phyloP scores from a whole-genome alignment of 1,140 invertebrate genomes.

The Magallana angulata region DNA sequence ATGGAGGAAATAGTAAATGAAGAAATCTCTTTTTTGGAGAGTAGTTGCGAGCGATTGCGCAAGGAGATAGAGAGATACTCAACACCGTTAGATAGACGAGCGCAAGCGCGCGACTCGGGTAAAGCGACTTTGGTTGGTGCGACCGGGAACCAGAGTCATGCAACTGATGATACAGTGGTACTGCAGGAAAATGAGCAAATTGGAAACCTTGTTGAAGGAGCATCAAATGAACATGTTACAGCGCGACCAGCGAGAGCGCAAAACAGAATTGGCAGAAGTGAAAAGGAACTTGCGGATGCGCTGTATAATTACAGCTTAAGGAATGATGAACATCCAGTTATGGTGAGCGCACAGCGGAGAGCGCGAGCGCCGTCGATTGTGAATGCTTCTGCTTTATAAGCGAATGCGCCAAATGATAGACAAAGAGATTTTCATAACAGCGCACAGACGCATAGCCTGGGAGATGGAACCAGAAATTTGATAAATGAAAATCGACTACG shows the following conservation, averaged over 20 bases:
- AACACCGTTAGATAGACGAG: no score
- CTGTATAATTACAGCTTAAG: not conserved
- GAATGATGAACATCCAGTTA: not conserved
- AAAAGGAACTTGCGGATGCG: not conserved
- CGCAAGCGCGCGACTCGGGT: no score
- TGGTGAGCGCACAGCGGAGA: no score
- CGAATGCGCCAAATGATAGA: no score
- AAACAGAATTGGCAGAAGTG: not conserved
- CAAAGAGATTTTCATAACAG: no score
- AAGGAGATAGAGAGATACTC: no score
- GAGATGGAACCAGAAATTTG: no score
- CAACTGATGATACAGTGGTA: conserved; percentile 9
- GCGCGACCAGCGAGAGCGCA: not conserved
- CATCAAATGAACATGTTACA: not conserved
- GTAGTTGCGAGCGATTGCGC: no score
- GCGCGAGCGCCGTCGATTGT: no score
- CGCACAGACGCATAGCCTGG: no score
- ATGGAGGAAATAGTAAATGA: not conserved
- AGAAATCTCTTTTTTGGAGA: not conserved
- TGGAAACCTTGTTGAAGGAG: not conserved
- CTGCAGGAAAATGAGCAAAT: not conserved
- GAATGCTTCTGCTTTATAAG: no score
- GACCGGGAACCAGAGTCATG: not conserved
- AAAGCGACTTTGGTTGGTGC: not conserved
- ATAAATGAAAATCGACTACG: no score